These are phyloP conservation scores for Mesodorylaimus sp. DNA, from an alignment of 2,888 invertebrate species.

Conservation along the genomic window DNA sequence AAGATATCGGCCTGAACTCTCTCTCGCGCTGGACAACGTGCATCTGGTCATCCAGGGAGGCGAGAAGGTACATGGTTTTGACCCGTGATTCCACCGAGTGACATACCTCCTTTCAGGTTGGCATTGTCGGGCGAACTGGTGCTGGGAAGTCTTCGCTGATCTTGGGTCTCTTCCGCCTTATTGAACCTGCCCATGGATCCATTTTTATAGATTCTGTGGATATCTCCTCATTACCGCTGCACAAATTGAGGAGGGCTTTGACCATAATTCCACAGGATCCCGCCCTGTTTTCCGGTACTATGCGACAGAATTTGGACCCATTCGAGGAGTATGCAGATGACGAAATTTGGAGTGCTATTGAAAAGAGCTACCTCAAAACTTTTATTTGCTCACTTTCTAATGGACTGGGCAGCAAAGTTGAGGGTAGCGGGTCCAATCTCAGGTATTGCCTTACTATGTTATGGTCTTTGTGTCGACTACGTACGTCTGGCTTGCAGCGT, in stretches of 20 bases:
- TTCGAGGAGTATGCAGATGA: constrained; percentile 56
- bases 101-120: no score
- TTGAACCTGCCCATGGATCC: constrained; percentile 55
- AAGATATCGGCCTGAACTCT: constrained; percentile 60
- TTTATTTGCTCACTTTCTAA: no score
- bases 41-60: constrained; percentile 40
- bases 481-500: no score
- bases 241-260: constrained; percentile 56
- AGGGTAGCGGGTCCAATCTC: no score
- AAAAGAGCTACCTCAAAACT: no score
- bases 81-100: no score
- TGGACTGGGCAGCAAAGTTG: no score
- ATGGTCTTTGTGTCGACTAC: no score
- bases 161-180: constrained; percentile 58
- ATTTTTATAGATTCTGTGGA: constrained; percentile 57
- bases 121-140: no score
- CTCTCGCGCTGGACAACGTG: constrained; percentile 39
- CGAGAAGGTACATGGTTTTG: no score
- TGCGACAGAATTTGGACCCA: constrained; percentile 73
- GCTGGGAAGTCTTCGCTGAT: constrained; percentile 58
- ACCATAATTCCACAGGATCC: no score
- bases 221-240: constrained; percentile 44
- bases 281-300: constrained; percentile 63
- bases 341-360: constrained; percentile 61
- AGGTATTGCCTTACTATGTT: no score